Evolutionary conservation across 2,888 invertebrate genomes (phyloP).

Genomic region (Serrognathus titanus): DNA sequence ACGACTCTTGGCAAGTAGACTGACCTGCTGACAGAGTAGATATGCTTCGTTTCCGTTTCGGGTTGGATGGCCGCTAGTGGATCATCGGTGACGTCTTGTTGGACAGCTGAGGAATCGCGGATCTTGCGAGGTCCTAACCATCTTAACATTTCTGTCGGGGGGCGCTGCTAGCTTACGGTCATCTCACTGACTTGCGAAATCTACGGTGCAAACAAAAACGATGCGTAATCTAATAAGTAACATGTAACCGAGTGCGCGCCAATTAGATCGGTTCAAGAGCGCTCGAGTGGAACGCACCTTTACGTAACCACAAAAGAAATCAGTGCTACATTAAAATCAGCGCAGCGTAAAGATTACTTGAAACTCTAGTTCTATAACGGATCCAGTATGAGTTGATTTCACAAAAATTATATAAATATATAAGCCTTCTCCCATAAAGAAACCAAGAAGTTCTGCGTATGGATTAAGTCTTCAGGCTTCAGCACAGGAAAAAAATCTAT

Average conservation of each 20-base stretch:
- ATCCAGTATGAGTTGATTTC: too few relatives aligned
- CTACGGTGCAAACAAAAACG: constrained; percentile 1
- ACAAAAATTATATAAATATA: too few relatives aligned
- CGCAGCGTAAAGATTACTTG: too few relatives aligned
- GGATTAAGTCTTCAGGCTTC: too few relatives aligned
- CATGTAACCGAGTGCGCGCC: neutral
- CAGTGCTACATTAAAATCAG: neutral
- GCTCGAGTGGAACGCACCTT: neutral
- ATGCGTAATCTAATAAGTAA: neutral
- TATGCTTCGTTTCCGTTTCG: constrained; percentile 50
- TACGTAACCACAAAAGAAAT: too few relatives aligned
- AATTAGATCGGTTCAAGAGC: neutral
- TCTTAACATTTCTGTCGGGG: constrained; percentile 36
- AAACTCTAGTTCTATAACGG: too few relatives aligned
- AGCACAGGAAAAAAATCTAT: too few relatives aligned
- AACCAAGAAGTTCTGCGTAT: too few relatives aligned
- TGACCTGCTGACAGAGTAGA: constrained; percentile 57
- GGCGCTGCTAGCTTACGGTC: constrained; percentile 15
- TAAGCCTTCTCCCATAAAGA: too few relatives aligned
- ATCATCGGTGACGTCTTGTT: constrained; percentile 45
- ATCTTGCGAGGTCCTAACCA: constrained; percentile 40
- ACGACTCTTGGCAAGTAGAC: constrained; percentile 54
- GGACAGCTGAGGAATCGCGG: constrained; percentile 23
- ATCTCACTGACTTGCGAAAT: constrained; percentile 10
- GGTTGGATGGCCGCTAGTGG: constrained; percentile 52